A percentile compares a stretch with the other conserved stretches of the same genome.
Evolutionary conservation across 1,140 invertebrate species (phyloP).

Genomic region (Acromyrmex charruanus): DNA sequence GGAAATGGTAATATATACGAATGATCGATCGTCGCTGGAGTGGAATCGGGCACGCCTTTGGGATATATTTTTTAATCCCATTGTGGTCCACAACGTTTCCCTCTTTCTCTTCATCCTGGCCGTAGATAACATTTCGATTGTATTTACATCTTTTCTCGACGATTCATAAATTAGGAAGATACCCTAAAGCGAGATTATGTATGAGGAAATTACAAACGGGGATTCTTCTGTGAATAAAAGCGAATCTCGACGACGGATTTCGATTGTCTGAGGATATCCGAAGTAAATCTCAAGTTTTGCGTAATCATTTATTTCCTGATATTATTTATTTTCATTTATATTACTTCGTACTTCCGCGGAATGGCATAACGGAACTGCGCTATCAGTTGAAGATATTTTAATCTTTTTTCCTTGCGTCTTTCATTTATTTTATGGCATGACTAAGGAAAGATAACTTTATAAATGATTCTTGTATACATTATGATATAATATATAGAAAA

Average conservation of each 20-base stretch:
- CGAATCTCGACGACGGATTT: neutral
- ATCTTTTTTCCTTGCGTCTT: neutral
- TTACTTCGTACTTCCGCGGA: neutral
- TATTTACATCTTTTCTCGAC: conserved; percentile 49
- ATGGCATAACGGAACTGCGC: neutral
- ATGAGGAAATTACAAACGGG: neutral
- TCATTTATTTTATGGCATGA: neutral
- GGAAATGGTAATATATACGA: conserved; percentile 70
- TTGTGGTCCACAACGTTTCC: conserved; percentile 24
- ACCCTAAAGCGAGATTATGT: neutral
- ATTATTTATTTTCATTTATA: conserved; percentile 8
- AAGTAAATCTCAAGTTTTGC: neutral
- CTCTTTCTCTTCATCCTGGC: conserved; percentile 6
- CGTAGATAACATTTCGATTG: conserved; percentile 67
- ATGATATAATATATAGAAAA: neutral
- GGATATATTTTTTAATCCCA: conserved; percentile 69
- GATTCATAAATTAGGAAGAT: conserved; percentile 57
- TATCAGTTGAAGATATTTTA: conserved; percentile 18
- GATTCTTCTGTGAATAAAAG: neutral
- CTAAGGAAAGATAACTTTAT: conserved; percentile 30
- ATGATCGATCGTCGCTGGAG: conserved; percentile 72
- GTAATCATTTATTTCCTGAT: conserved; percentile 25
- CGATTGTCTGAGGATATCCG: neutral
- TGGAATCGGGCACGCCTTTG: conserved; percentile 63
- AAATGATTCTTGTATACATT: conserved; percentile 41